Evolutionary conservation across 2,888 invertebrate genomes (phyloP), one percentile per base, ranked within the genome.

Genomic region (Phanerotoma sp.): DNA sequence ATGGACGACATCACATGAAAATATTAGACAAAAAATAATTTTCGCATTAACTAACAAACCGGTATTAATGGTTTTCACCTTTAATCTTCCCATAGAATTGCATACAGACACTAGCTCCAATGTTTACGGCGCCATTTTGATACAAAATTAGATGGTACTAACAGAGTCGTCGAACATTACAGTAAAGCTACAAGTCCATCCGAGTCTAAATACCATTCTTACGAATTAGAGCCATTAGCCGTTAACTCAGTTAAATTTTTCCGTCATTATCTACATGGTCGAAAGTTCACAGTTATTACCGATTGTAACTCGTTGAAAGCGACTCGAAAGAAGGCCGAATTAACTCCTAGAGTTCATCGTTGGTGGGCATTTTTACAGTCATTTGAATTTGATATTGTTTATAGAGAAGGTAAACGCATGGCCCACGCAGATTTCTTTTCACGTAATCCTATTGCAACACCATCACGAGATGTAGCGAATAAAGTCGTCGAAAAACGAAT

Each of bases 191-290:
- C 49, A 38, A 54, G 38, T 11, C n/a, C 21, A n/a, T 13, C 44
- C 7, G 44, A 44, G 35, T 35, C 35, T 1, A 10, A n/a, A n/a
- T 35, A 35, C 15, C 35, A 15, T 15, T 35, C 35, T 15, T 44
- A 25, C 6, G 62, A 58, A 33, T 20, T 62, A 20, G 58, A 58
- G 25, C 55, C 60, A 4, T 37, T 57, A n/a, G 57, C 58, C 5
- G 51, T 60, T 5, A 54, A 55, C 20, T 25, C 54, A 3, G 21
- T 56, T 13, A 42, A 47, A 47, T 37, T 38, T 30, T 51, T 46
- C 22, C 51, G 42, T 10, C 25, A 54, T 10, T 70, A 68, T 37
- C 22, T 54, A 18, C 40, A 45, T 3, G 54, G 44, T n/a, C n/a
- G n/a, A n/a, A n/a, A n/a, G n/a, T n/a, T n/a, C n/a, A n/a, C n/a